These are phyloP conservation scores for Megalopta genalis DNA, from an alignment of 1,140 invertebrate species.

Conservation along the genomic window DNA sequence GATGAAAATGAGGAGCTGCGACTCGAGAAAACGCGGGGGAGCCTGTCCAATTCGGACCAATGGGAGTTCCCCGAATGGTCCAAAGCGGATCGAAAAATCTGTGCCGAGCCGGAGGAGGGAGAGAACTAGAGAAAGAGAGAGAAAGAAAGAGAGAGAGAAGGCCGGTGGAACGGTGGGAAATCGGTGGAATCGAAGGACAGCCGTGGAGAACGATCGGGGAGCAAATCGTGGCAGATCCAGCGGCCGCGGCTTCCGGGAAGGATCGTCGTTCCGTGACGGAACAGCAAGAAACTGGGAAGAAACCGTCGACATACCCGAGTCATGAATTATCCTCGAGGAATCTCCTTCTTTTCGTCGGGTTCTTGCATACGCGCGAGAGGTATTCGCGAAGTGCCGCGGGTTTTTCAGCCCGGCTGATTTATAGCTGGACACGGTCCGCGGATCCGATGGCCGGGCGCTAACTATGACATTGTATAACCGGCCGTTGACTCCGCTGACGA, in stretches of 20 bases:
- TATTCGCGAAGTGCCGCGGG: background rate
- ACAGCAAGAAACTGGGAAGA: slow-evolving; percentile 51
- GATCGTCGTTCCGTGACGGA: slow-evolving; percentile 70
- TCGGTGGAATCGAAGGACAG: slow-evolving; percentile 54
- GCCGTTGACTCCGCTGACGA: too few species aligned
- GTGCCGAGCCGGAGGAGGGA: background rate
- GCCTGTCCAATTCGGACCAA: slow-evolving; percentile 41
- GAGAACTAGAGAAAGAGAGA: slow-evolving; percentile 49
- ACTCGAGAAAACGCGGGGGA: slow-evolving; percentile 16
- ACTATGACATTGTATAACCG: too few species aligned
- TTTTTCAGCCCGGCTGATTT: background rate
- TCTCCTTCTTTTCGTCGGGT: slow-evolving; percentile 30
- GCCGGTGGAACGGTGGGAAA: slow-evolving; percentile 33
- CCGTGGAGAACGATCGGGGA: slow-evolving; percentile 54
- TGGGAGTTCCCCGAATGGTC: slow-evolving; percentile 20
- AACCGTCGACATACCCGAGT: slow-evolving; percentile 26
- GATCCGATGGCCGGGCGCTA: background rate
- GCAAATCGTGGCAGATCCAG: slow-evolving; percentile 61
- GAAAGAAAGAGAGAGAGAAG: slow-evolving; percentile 6
- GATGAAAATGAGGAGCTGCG: slow-evolving; percentile 14
- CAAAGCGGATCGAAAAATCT: slow-evolving; percentile 32
- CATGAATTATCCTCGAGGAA: slow-evolving; percentile 36
- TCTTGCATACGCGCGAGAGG: background rate
- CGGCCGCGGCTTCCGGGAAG: slow-evolving; percentile 70
- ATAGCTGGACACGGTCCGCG: background rate